Conservation (phyloP, 2,113 vertebrate genomes). For the Romanogobio albipinnatus region DNA sequence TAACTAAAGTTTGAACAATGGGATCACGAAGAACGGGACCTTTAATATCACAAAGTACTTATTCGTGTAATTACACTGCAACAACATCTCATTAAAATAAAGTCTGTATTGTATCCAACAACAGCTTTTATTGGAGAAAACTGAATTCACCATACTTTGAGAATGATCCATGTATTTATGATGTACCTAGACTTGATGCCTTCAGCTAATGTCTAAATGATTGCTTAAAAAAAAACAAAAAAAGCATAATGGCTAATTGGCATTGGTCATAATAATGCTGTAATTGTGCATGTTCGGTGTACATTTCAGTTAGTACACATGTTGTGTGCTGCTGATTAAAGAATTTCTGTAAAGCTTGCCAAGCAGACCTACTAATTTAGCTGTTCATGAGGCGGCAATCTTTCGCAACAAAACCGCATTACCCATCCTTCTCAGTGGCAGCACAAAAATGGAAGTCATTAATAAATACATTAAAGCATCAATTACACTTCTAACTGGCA, state of each 20-base stretch:
- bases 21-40: too few species aligned
- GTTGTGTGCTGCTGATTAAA: neutral
- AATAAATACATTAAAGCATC: neutral
- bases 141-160: neutral
- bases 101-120: neutral
- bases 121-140: neutral
- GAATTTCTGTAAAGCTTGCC: neutral
- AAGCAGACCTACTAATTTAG: neutral
- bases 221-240: neutral
- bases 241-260: neutral
- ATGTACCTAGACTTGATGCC: neutral
- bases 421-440: slow-evolving; percentile 8
- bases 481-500: neutral
- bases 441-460: neutral
- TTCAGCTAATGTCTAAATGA: neutral
- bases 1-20: too few species aligned
- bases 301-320: neutral
- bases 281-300: neutral
- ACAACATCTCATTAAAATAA: too few species aligned
- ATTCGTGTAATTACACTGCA: too few species aligned
- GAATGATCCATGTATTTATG: neutral
- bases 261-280: neutral
- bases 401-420: slow-evolving; percentile 1
- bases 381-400: neutral
- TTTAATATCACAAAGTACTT: too few species aligned